A percentile compares a stretch with the other conserved stretches of the same genome.
Evolutionary conservation across 1,140 invertebrate genomes (phyloP).

Genomic region (Trypoxylus dichotomus): DNA sequence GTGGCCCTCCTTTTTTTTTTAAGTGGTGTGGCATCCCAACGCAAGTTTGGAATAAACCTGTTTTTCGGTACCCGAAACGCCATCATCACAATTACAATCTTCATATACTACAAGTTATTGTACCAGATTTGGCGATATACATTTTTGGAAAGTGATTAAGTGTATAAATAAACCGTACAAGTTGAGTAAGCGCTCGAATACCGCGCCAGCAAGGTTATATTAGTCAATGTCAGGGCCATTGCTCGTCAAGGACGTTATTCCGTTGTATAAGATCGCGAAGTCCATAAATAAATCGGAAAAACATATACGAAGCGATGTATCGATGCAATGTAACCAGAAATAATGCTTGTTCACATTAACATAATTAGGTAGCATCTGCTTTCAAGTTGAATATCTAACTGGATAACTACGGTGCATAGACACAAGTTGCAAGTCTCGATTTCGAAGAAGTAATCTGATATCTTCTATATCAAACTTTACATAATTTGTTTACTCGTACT

Average conservation of each 20-base stretch:
- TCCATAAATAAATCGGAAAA: neutral
- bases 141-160: slow-evolving; percentile 31
- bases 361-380: slow-evolving; percentile 3
- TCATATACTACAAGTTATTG: slow-evolving; percentile 25
- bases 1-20: neutral
- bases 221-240: slow-evolving; percentile 29
- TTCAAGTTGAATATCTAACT: neutral
- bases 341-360: neutral
- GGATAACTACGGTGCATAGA: neutral
- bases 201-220: slow-evolving; percentile 24
- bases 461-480: neutral
- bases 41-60: neutral
- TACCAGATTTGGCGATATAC: slow-evolving; percentile 29
- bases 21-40: neutral
- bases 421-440: neutral
- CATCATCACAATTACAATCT: slow-evolving; percentile 30
- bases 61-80: slow-evolving; percentile 15
- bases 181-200: slow-evolving; percentile 19
- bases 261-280: neutral
- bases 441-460: slow-evolving; percentile 15
- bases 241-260: slow-evolving; percentile 22
- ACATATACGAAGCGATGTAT: neutral
- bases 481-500: slow-evolving; percentile 7
- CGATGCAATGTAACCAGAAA: neutral
- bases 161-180: slow-evolving; percentile 29